phyloP scores from a whole-genome alignment of 2,797 vertebrate species.

The Neosilurus mollespiculum region DNA sequence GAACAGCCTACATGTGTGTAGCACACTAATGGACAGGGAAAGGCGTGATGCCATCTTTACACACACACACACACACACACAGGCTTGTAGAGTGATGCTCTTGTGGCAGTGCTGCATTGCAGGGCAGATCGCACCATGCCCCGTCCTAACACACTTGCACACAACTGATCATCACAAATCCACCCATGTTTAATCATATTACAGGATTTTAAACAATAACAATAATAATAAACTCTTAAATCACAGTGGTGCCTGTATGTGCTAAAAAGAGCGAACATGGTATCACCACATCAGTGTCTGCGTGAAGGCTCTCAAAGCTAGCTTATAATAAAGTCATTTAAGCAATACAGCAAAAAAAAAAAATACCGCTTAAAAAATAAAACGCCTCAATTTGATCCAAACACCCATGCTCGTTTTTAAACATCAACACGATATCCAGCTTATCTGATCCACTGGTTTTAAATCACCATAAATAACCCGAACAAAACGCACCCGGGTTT shows the following conservation, averaged over 20 bases:
- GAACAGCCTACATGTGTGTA: background rate
- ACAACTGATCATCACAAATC: constrained; percentile 5
- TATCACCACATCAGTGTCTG: background rate
- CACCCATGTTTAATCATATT: background rate
- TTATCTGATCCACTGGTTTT: too few relatives aligned
- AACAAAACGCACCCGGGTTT: background rate
- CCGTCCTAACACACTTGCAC: constrained; percentile 50
- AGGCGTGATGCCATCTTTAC: constrained; percentile 24
- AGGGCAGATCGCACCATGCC: constrained; percentile 71
- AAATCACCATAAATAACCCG: too few relatives aligned
- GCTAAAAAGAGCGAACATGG: background rate
- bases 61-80: constrained; percentile 37
- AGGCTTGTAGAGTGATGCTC: constrained; percentile 53
- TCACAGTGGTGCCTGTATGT: background rate
- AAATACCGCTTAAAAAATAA: too few relatives aligned
- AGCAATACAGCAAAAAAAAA: background rate
- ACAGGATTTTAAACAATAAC: background rate
- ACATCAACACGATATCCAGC: background rate
- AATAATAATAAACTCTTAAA: background rate
- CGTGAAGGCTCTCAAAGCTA: background rate
- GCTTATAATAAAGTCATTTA: background rate
- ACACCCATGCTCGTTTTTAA: background rate
- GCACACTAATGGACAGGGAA: constrained; percentile 17
- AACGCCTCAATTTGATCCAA: background rate
- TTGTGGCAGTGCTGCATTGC: constrained; percentile 78